Base-by-base conservation (phyloP, 2,888 invertebrate genomes). In the Carabus problematicus region DNA sequence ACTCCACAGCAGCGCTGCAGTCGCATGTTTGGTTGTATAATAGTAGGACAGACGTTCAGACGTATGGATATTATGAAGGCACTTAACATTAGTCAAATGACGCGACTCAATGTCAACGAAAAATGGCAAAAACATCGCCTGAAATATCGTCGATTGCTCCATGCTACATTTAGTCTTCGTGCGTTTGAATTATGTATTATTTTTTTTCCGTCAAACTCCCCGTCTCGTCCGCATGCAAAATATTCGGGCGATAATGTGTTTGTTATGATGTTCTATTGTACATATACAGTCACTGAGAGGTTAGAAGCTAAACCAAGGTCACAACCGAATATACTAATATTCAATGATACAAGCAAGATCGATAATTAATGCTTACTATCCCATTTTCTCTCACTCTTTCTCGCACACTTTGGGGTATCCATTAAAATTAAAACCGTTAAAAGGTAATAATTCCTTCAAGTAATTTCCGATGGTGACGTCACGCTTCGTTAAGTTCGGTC, bases 401-500 rank as follows among this genome's bases (percentile, higher is more conserved):
- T 29, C 29, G 2, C 29, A 3, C 29, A 3, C 29, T 29, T 29
- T 29, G 29, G 6, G 29, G 3, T 29, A 29, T 29, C 29, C 56
- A 64, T 64, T 64, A 64, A 64, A 64, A 64, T 64, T 64, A 64
- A 64, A 64, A 64, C 56, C 64, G 64, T 64, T 64, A 64, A 64
- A 64, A 55, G 55, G 64, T 56, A 64, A 64, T 64, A 64, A 56
- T 64, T 64, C 45, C 55, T 41, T 11, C 41, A 42, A 55, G 45
- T 56, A 64, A 64, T 64, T 64, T 64, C 64, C 64, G 64, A 64
- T 64, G 64, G 64, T 56, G 64, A 45, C 64, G 14, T 60, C 42
- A 42, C 56, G 42, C 64, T 64, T 43, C 64, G 64, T 55, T 64
- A 64, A 64, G 19, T 64, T 40, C 43, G 18, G 29, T 63, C 63